Evolutionary conservation across 1,140 invertebrate genomes (phyloP), one percentile per base, ranked within the genome.

Genomic region (Anadara kagoshimensis): DNA sequence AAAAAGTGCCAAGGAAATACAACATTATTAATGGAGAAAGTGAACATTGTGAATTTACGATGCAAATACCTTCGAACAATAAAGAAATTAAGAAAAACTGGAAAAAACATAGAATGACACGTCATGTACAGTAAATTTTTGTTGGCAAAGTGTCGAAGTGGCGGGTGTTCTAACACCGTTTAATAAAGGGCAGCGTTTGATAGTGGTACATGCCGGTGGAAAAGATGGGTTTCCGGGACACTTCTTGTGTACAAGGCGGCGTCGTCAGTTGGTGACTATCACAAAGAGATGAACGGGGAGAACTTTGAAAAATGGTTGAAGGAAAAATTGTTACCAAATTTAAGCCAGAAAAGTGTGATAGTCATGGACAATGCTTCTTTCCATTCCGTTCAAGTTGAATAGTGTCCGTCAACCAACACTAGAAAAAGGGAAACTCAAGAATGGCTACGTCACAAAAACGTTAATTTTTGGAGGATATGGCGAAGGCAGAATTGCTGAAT

Each of bases 301-400:
- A 62, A 62, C 44, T 62, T 62, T 22, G 3, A 61, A 61, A 44
- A 62, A 62, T 43, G 36, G 41, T 43, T 62, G 24, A 5, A 1
- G 1, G 29, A 41, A 44, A 62, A 45, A 62, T 41, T 14, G 22
- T 62, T 62, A 11, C 5, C 2, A 0, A 62, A 44, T n/a, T 4
- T 45, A 5, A 18, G 0, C 5, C 16, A 22, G 44, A 61, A 62
- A 7, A 44, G 8, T 22, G 59, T 44, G 2, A 62, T 62, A 16
- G 36, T 62, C 10, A 62, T 45, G 59, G 41, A 62, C n/a, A 62
- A 62, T 62, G 59, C 41, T 7, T 45, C 20, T 14, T 62, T 43
- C 20, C 43, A 45, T 45, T 62, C 59, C 26, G n/a, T 41, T 5
- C 24, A 41, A 22, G n/a, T 20, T n/a, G 59, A 62, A n/a, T 43